phyloP scores from a whole-genome alignment of 2,888 invertebrate genomes.

The Apodemia duryi region DNA sequence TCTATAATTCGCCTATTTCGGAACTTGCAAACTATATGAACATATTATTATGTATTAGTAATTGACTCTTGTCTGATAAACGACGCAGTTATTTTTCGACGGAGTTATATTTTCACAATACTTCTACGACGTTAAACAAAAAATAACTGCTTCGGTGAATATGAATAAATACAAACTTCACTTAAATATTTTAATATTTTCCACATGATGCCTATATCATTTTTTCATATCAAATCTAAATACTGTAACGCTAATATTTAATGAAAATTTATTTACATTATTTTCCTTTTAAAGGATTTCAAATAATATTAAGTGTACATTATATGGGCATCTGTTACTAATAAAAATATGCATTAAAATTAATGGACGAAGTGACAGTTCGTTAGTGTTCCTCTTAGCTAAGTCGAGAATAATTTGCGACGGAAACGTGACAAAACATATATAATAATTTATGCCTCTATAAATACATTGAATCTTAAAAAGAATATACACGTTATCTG shows the following conservation, averaged over 20 bases:
- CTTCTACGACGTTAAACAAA: background rate
- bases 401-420: conserved; percentile 70
- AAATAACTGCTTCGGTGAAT: conserved; percentile 10
- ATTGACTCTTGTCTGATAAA: conserved; percentile 35
- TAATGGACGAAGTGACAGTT: conserved; percentile 79
- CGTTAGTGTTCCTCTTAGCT: conserved; percentile 75
- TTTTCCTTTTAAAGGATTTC: conserved; percentile 68
- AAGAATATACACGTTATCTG: conserved; percentile 69
- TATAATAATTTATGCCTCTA: conserved; percentile 51
- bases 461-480: conserved; percentile 62
- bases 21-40: conserved; percentile 14
- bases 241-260: conserved; percentile 56
- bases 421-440: conserved; percentile 75
- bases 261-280: conserved; percentile 68
- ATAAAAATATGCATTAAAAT: conserved; percentile 75
- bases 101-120: background rate
- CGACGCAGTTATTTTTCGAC: conserved; percentile 9
- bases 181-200: conserved; percentile 63
- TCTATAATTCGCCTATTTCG: conserved; percentile 13
- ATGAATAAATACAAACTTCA: conserved; percentile 30
- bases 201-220: conserved; percentile 58
- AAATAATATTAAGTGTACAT: conserved; percentile 65
- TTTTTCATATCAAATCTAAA: conserved; percentile 61
- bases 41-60: conserved; percentile 42
- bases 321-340: conserved; percentile 67